Evolutionary conservation across 2,888 invertebrate genomes (phyloP), one percentile per base, ranked within the genome.

Genomic region (Platerodrilus igneus): DNA sequence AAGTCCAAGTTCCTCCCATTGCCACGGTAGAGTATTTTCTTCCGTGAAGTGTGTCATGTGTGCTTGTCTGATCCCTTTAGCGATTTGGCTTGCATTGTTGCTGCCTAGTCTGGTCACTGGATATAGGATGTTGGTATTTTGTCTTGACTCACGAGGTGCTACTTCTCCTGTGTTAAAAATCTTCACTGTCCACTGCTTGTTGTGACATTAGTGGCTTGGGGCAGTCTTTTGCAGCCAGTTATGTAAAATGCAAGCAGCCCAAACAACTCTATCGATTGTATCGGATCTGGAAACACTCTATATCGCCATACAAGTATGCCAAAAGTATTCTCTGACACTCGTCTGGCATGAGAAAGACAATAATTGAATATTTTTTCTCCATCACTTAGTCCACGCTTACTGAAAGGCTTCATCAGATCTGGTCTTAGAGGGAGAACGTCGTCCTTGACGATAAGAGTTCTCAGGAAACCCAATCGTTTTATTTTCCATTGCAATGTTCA

Each of bases 151-250:
- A n/a, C 42, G 37, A 20, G 28, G 29, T 26, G 17, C 44, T 22
- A 43, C 30, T 38, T 43, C 32, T 15, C 37, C 44, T 17, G 31
- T 42, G 27, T 44, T 44, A 14, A 44, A n/a, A 42, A 32, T 44
- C 41, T 33, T 44, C 45, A n/a, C n/a, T 42, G 13, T 41, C 26
- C 23, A 32, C 9, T 32, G 31, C 38, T 38, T 38, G 32, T 32
- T 25, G 25, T 29, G 33, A 28, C 22, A 34, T 14, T 40, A 40
- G 28, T 20, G 18, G 22, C 25, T 15, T 34, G 40, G 34, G 20
- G 13, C 7, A 34, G 33, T 39, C 25, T 33, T 39, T 27, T 33
- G 9, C 21, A 33, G 28, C 18, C 25, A 33, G 21, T 39, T 39
- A 27, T 39, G 39, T 8, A 39, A 27, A 33, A 26, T 34, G 17